Conservation (phyloP, 2,888 invertebrate genomes). For the Sycophila texana region DNA sequence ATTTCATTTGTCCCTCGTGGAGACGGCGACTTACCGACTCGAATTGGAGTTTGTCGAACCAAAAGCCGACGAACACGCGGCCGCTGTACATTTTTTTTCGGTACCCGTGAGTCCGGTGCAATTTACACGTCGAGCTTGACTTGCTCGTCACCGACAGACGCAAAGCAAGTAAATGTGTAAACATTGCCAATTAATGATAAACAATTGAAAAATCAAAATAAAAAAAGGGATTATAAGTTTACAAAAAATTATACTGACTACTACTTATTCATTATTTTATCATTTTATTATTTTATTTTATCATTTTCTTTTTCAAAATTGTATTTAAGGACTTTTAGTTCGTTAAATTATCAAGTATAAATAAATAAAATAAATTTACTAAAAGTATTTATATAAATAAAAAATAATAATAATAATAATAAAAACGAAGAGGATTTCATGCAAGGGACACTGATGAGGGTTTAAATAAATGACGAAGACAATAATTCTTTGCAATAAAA, state of each 20-base stretch:
- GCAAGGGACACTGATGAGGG: not conserved
- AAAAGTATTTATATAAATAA: not conserved
- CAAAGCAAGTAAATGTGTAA: not conserved
- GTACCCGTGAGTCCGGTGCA: not conserved
- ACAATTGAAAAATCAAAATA: not conserved
- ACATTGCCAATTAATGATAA: not conserved
- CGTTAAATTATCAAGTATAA: no score
- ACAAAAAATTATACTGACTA: not conserved
- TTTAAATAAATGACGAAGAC: not conserved
- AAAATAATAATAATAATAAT: not conserved
- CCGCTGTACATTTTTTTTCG: slow-evolving; percentile 47
- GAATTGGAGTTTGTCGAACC: slow-evolving; percentile 48
- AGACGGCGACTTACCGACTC: slow-evolving; percentile 43
- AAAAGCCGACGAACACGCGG: slow-evolving; percentile 50
- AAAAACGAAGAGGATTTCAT: not conserved
- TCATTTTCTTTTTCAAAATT: no score
- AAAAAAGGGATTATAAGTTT: not conserved
- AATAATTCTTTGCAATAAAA: not conserved
- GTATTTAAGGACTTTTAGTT: no score
- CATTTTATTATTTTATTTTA: no score
- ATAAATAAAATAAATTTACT: not conserved
- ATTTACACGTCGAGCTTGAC: not conserved
- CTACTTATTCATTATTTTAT: not conserved
- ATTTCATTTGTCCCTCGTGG: not conserved
- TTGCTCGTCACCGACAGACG: not conserved